Evolutionary conservation across 64 coral and sea anemone species (phyloP), one percentile per base, ranked within the genome.

Genomic region (Montipora cactus): DNA sequence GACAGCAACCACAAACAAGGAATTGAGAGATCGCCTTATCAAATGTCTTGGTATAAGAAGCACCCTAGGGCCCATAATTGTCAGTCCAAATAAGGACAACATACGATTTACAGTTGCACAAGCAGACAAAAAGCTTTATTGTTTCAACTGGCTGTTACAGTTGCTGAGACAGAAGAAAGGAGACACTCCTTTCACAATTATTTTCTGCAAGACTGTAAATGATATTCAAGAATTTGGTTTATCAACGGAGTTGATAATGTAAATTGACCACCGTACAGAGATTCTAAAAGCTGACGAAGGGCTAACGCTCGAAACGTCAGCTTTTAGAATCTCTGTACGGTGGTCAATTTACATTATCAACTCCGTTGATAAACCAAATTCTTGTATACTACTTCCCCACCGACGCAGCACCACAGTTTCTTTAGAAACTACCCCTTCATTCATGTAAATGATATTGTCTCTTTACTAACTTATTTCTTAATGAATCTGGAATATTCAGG

Each of bases 141-240:
- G 91, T 23, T 79, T 93, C 7, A 19, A 93, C 64, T 93, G 91
- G 91, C 47, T 93, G 15, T 74, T 93, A 9, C 20, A 87, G 50
- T 12, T 79, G 37, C 22, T 87, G 62, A 50, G 11, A 87, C 10
- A 57, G 21, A 46, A 79, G 68, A 49, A 78, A 13, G 74, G 67
- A 16, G 16, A 87, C 5, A 80, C 87, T 8, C 75, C 76, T 22
- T 80, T n/a, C 67, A 80, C 57, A 62, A 67, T 80, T 69, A 80
- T 79, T 48, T 80, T 90, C 49, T 80, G 76, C 23, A 59, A 90
- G 25, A 81, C 76, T 28, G 28, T 28, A 28, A 28, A 28, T 28
- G 25, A 25, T 25, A 25, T 25, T 25, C 25, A 25, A 25, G 25
- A 25, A 25, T 25, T 25, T 25, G 25, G 25, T 25, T 25, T 25